Conservation (phyloP, 2,888 invertebrate species). For the Lasioglossum marginatum region DNA sequence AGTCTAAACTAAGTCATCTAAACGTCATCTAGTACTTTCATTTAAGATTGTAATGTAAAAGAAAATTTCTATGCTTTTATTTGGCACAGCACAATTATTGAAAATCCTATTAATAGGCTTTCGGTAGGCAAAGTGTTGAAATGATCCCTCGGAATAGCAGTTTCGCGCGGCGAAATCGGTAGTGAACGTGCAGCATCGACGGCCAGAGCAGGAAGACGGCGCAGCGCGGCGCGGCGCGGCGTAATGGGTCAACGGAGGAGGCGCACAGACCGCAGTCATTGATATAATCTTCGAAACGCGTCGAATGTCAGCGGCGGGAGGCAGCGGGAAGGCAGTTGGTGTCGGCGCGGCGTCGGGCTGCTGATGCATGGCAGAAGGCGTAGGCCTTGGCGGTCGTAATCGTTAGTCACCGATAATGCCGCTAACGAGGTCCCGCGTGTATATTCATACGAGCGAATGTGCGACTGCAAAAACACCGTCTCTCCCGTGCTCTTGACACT, state of each 20-base stretch:
- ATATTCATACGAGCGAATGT: slow-evolving; percentile 26
- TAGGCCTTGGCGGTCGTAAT: slow-evolving; percentile 74
- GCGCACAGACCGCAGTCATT: slow-evolving; percentile 1
- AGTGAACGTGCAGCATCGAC: not conserved
- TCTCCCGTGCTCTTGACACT: slow-evolving; percentile 73
- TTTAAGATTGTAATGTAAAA: no score
- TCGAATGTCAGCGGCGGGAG: not conserved
- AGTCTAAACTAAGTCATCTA: no score
- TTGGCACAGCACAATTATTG: no score
- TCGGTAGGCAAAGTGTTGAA: not conserved
- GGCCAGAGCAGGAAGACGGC: not conserved
- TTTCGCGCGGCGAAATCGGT: not conserved
- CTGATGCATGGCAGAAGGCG: slow-evolving; percentile 51
- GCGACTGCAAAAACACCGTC: slow-evolving; percentile 19
- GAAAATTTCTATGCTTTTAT: no score
- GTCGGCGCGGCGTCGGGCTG: not conserved
- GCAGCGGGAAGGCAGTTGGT: not conserved
- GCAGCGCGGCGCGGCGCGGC: not conserved
- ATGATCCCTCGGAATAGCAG: not conserved
- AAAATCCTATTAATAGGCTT: no score
- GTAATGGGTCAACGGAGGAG: slow-evolving; percentile 12
- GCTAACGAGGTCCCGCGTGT: slow-evolving; percentile 72
- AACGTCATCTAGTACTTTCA: no score
- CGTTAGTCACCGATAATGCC: slow-evolving; percentile 77
- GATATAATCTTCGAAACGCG: slow-evolving; percentile 9